Evolutionary conservation across 2,888 invertebrate species (phyloP).

Genomic region (Baccha elongata): DNA sequence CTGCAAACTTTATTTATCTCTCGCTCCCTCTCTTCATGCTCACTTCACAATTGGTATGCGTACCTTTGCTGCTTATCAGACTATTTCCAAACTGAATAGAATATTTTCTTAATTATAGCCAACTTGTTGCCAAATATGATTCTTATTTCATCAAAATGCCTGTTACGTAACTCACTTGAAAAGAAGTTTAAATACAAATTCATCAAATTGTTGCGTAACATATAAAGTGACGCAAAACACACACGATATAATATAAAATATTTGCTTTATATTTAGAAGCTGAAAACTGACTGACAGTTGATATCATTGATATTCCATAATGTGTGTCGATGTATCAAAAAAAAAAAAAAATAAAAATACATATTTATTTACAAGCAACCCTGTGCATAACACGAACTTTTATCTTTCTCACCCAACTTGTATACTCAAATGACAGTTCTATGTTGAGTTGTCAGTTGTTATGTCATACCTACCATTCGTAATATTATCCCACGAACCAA

Average conservation of each 20-base stretch:
- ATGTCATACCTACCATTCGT: conserved; percentile 45
- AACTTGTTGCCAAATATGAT: conserved; percentile 14
- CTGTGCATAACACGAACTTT: background rate
- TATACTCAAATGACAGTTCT: conserved; percentile 43
- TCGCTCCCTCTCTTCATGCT: background rate
- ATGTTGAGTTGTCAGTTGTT: conserved; percentile 51
- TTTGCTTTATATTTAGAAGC: conserved; percentile 14
- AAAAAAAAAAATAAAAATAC: background rate
- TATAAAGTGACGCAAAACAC: conserved; percentile 8
- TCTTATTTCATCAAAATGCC: background rate
- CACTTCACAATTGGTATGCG: conserved; percentile 10
- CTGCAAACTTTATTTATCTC: background rate
- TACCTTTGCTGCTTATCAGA: background rate
- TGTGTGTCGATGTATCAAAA: background rate
- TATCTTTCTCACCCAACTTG: conserved; percentile 10
- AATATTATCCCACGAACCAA: conserved; percentile 29
- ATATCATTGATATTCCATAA: conserved; percentile 5
- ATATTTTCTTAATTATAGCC: conserved; percentile 2
- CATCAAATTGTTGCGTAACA: conserved; percentile 44
- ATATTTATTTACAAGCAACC: conserved; percentile 1
- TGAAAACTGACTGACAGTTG: background rate
- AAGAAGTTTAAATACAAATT: conserved; percentile 36
- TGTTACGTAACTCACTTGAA: conserved; percentile 10
- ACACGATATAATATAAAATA: conserved; percentile 10
- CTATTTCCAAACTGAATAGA: conserved; percentile 6